Base-by-base conservation (phyloP, 1,140 invertebrate species). In the Drosophila yakuba region DNA sequence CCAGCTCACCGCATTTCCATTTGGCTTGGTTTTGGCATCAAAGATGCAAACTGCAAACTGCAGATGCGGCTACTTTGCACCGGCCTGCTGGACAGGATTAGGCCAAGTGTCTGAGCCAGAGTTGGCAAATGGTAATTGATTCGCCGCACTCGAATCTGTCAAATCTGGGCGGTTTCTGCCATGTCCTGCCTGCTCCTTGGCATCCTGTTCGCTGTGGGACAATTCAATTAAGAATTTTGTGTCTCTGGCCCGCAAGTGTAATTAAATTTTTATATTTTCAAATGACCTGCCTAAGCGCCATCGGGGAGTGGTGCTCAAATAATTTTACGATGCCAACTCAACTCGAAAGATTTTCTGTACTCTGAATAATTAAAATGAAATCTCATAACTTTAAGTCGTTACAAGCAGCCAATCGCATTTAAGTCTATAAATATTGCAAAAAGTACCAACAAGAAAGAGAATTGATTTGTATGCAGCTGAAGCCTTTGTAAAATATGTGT, bases 1-100 rank as follows among this genome's bases (percentile, higher is more conserved):
- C 64, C 48, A 67, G 58, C 38, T 75, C 76, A 82, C 82, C 83
- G 60, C 83, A 86, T 79, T 79, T 86, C 79, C 82, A 86, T 88
- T 86, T 86, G 81, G 82, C 66, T 72, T 57, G 50, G 64, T 82
- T 82, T 68, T 23, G 45, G 44, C 83, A 86, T 86, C 69, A 86
- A 86, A 86, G 83, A 82, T 86, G 78, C 66, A 73, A 50, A 52
- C 50, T 86, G 78, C 66, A 73, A 50, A 52, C 50, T 64, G 62
- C 45, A 68, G 81, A 64, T 85, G 54, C 28, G 43, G 48, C 47
- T 48, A 62, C 69, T 74, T 45, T 38, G 32, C 45, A 38, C 25
- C 25, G 35, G 15, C n/a, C 23, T 39, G 43, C 55, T 71, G 64
- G 67, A 71, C 67, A 71, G 67, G 67, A 71, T 71, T 71, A 71